A percentile compares a stretch with the other conserved stretches of the same genome.
Conservation (phyloP, 2,113 vertebrate species). For the Sander vitreus region DNA sequence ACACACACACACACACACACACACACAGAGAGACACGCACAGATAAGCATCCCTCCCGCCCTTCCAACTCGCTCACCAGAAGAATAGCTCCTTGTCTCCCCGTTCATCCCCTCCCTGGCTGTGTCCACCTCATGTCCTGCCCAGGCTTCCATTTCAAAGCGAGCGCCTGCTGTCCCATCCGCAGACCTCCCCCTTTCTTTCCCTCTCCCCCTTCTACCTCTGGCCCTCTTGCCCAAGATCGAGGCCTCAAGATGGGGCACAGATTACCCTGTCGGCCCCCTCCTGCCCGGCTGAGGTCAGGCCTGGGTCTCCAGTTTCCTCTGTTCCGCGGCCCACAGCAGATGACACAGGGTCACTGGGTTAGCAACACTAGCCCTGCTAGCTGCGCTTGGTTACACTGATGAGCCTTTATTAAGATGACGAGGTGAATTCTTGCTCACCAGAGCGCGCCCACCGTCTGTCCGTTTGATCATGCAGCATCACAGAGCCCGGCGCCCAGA, state of each 20-base stretch:
- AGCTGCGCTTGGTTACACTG: constrained; percentile 66
- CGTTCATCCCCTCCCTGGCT: constrained; percentile 49
- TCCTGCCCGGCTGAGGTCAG: constrained; percentile 60
- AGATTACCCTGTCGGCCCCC: constrained; percentile 48
- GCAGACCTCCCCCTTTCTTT: constrained; percentile 14
- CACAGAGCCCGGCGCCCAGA: constrained; percentile 35
- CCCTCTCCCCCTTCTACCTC: constrained; percentile 39
- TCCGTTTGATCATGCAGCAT: constrained; percentile 66
- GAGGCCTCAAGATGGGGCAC: constrained; percentile 55
- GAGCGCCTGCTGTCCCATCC: constrained; percentile 58
- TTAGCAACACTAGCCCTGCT: constrained; percentile 51
- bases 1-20: constrained; percentile 38
- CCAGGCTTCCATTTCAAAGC: constrained; percentile 80
- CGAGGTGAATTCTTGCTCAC: constrained; percentile 78
- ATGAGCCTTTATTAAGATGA: constrained; percentile 80
- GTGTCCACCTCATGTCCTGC: constrained; percentile 71
- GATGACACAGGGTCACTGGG: constrained; percentile 55
- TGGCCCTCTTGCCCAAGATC: constrained; percentile 44
- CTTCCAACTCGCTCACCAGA: constrained; percentile 43
- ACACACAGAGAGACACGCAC: constrained; percentile 34
- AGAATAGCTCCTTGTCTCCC: constrained; percentile 77
- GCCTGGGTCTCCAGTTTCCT: constrained; percentile 38
- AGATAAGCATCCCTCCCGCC: constrained; percentile 65
- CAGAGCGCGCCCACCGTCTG: constrained; percentile 38
- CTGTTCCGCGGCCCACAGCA: constrained; percentile 33